Evolutionary conservation across 2,113 vertebrate species (phyloP).

Genomic region (Candoia aspera): DNA sequence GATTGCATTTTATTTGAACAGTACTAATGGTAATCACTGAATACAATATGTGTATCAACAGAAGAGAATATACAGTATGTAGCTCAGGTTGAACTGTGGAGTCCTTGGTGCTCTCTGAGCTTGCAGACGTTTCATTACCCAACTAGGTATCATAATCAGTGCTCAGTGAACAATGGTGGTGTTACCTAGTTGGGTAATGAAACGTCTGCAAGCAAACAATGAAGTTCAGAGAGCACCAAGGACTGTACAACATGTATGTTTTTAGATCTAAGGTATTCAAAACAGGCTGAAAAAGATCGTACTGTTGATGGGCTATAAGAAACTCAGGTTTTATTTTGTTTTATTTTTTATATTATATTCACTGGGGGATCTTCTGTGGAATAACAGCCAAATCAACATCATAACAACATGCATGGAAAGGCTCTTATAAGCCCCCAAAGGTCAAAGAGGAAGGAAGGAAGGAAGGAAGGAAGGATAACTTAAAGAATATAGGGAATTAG

Average conservation of each 20-base stretch:
- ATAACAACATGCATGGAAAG: neutral
- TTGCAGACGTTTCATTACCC: no score
- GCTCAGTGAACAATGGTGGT: no score
- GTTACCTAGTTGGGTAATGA: no score
- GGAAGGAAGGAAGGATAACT: neutral
- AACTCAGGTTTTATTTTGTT: neutral
- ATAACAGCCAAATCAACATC: neutral
- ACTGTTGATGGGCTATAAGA: neutral
- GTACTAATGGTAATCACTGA: no score
- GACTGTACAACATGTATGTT: neutral
- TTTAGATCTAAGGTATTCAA: neutral
- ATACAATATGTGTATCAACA: neutral
- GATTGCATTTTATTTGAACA: neutral
- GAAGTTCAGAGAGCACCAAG: no score
- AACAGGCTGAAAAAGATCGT: neutral
- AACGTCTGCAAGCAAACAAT: no score
- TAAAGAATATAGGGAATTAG: neutral
- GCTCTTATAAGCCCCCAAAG: neutral
- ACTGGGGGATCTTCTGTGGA: neutral
- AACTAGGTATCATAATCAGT: no score
- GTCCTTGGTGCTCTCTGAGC: no score
- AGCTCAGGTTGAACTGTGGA: neutral
- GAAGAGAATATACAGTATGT: neutral
- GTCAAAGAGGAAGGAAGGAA: neutral
- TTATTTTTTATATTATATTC: neutral